Conservation (phyloP, 2,888 invertebrate genomes). For the Phrixothrix hirtus region DNA sequence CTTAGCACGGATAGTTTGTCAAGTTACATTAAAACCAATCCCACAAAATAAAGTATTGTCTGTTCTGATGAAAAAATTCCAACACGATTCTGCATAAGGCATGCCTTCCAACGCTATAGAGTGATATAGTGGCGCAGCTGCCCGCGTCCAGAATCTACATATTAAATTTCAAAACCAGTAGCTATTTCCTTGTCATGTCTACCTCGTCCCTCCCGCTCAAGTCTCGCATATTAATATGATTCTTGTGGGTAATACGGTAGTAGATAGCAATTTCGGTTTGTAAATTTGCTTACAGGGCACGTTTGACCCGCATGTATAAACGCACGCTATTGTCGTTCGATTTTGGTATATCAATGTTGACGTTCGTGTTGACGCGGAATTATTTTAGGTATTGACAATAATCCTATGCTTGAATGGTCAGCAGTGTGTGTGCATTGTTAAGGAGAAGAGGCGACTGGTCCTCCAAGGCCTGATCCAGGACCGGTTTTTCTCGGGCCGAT, state of each 20-base stretch:
- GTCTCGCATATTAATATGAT: conserved; percentile 10
- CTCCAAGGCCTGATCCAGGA: conserved; percentile 36
- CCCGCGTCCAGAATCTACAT: conserved; percentile 30
- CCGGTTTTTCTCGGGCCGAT: conserved; percentile 51
- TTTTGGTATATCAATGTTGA: conserved; percentile 2
- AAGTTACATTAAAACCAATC: too few relatives aligned
- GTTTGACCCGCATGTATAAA: conserved; percentile 5
- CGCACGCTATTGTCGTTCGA: background rate
- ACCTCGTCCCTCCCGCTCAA: conserved; percentile 7
- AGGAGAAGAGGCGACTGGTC: conserved; percentile 20
- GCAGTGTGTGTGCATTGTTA: conserved; percentile 14
- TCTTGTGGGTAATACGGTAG: conserved; percentile 2
- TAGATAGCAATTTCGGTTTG: conserved; percentile 3
- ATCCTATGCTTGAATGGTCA: conserved; percentile 22
- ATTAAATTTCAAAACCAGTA: conserved; percentile 40
- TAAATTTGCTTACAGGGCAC: conserved; percentile 4
- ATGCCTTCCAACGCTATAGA: background rate
- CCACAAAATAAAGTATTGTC: background rate
- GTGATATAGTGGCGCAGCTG: conserved; percentile 12
- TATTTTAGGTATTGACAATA: conserved; percentile 23
- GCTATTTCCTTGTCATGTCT: conserved; percentile 35
- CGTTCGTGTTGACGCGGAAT: conserved; percentile 9
- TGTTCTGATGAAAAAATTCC: background rate
- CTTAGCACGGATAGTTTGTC: too few relatives aligned
- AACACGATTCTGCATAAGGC: background rate